A percentile compares a stretch with the other conserved stretches of the same genome.
phyloP scores from a whole-genome alignment of 2,113 vertebrate genomes.

The Indicator maculatus region DNA sequence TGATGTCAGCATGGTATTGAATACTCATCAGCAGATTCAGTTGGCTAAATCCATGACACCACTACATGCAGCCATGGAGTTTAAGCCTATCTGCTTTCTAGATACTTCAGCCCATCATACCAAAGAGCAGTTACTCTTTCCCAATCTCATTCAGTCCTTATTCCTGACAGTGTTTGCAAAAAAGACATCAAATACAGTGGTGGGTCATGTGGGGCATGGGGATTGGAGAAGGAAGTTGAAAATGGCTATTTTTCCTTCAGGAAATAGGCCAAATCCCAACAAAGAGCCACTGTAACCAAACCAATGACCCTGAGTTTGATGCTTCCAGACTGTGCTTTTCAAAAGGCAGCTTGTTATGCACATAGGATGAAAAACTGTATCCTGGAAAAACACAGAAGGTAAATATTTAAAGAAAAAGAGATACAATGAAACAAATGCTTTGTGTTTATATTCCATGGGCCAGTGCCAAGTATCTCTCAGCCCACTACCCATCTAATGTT shows the following conservation, averaged over 20 bases:
- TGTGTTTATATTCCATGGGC: conserved; percentile 65
- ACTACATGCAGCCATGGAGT: too few relatives aligned
- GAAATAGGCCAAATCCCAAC: not conserved
- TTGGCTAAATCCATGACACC: too few relatives aligned
- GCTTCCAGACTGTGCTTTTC: not conserved
- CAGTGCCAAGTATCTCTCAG: conserved; percentile 58
- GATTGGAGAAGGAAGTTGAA: not conserved
- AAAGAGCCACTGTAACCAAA: not conserved
- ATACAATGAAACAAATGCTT: conserved; percentile 65
- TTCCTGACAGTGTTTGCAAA: not conserved
- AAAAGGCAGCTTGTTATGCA: conserved; percentile 57
- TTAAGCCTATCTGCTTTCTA: not conserved
- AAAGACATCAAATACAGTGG: not conserved
- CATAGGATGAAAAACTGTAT: conserved; percentile 64
- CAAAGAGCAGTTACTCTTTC: not conserved
- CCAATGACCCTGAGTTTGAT: not conserved
- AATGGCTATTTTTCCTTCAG: not conserved
- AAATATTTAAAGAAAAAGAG: conserved; percentile 78
- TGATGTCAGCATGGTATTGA: too few relatives aligned
- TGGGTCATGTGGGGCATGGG: too few relatives aligned
- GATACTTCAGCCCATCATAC: not conserved
- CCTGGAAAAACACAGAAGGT: conserved; percentile 70
- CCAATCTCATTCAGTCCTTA: not conserved
- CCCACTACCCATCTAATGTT: conserved; percentile 41
- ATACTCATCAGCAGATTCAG: too few relatives aligned